These are phyloP conservation scores for Epinephelus malabaricus DNA, from an alignment of 2,797 vertebrate genomes.

Conservation along the genomic window DNA sequence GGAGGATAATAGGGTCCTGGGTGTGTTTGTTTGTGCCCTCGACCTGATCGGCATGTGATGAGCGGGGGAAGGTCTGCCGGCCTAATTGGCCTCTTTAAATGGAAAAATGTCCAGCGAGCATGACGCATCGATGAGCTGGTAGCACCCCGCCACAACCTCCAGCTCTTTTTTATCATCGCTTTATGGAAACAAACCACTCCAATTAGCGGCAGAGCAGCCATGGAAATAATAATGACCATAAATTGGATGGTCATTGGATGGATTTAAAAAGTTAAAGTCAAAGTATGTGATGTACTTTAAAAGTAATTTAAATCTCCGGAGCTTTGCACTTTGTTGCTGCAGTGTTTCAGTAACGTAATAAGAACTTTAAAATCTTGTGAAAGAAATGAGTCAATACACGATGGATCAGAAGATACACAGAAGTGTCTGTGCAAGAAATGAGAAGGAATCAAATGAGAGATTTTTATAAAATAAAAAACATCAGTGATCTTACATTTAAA, in stretches of 20 bases:
- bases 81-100: slow-evolving; percentile 83
- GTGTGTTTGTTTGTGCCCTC: slow-evolving; percentile 76
- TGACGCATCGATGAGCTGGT: slow-evolving; percentile 56
- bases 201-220: slow-evolving; percentile 84
- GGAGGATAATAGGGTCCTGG: slow-evolving; percentile 72
- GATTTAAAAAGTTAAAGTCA: slow-evolving; percentile 63
- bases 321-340: slow-evolving; percentile 14
- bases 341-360: background rate
- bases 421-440: background rate
- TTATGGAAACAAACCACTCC: slow-evolving; percentile 70
- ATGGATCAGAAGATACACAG: background rate
- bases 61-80: slow-evolving; percentile 54
- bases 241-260: slow-evolving; percentile 53
- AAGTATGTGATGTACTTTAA: slow-evolving; percentile 37
- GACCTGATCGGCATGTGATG: slow-evolving; percentile 70
- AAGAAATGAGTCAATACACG: background rate
- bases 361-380: background rate
- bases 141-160: slow-evolving; percentile 12
- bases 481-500: background rate
- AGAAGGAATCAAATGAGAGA: background rate
- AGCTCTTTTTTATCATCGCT: slow-evolving; percentile 55
- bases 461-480: background rate
- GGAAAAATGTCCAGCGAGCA: slow-evolving; percentile 71
- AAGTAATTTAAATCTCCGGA: slow-evolving; percentile 48
- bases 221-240: slow-evolving; percentile 60